Evolutionary conservation across 2,888 invertebrate species (phyloP).

Genomic region (Pyralis farinalis): DNA sequence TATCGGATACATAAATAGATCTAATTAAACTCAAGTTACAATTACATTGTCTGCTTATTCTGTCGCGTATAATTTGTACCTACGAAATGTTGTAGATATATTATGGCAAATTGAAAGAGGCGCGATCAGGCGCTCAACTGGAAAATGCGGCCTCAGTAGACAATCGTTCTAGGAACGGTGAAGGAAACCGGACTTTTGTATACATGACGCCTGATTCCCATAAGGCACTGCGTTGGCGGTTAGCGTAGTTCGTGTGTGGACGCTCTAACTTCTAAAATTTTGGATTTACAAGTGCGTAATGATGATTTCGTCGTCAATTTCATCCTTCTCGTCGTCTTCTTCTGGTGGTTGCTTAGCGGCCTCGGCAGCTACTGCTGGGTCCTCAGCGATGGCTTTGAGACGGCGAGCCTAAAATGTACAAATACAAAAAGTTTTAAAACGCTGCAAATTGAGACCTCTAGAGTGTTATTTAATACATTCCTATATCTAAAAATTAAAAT

Average conservation of each 20-base stretch:
- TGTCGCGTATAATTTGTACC: conserved; percentile 26
- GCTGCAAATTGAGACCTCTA: too few species aligned
- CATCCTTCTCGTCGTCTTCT: conserved; percentile 93
- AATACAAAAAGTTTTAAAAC: too few species aligned
- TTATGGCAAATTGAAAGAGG: conserved; percentile 25
- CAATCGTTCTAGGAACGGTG: not conserved
- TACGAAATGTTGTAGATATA: conserved; percentile 16
- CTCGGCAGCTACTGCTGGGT: conserved; percentile 82
- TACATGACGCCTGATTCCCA: not conserved
- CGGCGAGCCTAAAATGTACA: conserved; percentile 78
- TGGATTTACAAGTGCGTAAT: conserved; percentile 87
- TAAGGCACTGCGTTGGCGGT: not conserved
- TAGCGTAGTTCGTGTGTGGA: not conserved
- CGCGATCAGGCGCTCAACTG: conserved; percentile 9
- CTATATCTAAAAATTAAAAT: too few species aligned
- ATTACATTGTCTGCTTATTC: conserved; percentile 20
- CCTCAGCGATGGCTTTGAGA: conserved; percentile 87
- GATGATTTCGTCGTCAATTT: conserved; percentile 93
- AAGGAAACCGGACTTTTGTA: not conserved
- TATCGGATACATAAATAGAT: conserved; percentile 53
- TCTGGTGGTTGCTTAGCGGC: conserved; percentile 86
- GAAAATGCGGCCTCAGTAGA: not conserved
- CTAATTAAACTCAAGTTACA: conserved; percentile 50
- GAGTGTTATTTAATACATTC: too few species aligned
- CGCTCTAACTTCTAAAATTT: not conserved